Conservation (phyloP, 1,140 invertebrate genomes). For the Drosophila pseudoananassae region DNA sequence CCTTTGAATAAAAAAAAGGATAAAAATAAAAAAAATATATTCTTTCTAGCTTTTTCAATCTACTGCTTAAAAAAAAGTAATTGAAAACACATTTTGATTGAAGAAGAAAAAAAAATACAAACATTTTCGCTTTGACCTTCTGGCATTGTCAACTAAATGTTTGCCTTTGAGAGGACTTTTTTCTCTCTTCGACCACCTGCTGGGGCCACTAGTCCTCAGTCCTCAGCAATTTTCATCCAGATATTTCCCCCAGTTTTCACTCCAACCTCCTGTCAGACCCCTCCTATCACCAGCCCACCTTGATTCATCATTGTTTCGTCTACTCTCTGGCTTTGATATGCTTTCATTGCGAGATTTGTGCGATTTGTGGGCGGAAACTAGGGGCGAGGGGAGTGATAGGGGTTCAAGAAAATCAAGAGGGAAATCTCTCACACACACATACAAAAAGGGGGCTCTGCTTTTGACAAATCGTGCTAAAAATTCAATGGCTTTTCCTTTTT, state of each 20-base stretch:
- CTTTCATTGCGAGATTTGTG: conserved; percentile 44
- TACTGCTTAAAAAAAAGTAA: not conserved
- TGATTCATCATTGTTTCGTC: conserved; percentile 49
- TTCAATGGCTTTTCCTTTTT: conserved; percentile 42
- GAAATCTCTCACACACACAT: conserved; percentile 1
- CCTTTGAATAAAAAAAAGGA: not conserved
- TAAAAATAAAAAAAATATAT: not conserved
- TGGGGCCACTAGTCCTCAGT: not conserved
- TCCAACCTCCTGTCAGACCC: not conserved
- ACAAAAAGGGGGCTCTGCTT: conserved; percentile 26
- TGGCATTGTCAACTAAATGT: conserved; percentile 44
- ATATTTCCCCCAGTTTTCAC: not conserved
- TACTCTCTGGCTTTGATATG: conserved; percentile 55
- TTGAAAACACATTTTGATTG: conserved; percentile 12
- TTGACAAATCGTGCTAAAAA: conserved; percentile 67
- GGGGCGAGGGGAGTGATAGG: not conserved
- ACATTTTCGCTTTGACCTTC: conserved; percentile 38
- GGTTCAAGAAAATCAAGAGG: not conserved
- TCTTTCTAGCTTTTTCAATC: not conserved
- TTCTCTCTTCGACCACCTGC: not conserved
- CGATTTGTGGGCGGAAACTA: conserved; percentile 27
- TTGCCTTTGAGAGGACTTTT: conserved; percentile 25
- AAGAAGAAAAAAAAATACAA: conserved; percentile 23
- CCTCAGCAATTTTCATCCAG: not conserved
- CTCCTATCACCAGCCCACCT: conserved; percentile 18